Base-by-base conservation (phyloP, 2,888 invertebrate species). In the Oscheius sp. region DNA sequence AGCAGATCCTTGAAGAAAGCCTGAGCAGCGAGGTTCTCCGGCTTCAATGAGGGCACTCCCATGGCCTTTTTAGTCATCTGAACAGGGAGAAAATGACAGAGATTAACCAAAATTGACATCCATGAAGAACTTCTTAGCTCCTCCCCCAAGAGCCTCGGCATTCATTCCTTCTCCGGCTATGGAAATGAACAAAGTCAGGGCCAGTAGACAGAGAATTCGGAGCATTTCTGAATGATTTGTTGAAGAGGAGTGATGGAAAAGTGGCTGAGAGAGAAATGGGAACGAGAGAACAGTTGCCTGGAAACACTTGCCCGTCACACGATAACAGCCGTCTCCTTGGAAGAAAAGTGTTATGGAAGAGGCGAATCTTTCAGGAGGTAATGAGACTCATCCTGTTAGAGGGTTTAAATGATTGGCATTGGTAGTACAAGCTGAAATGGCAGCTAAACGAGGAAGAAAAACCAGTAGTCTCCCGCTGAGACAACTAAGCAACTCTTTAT, bases 51-150 rank as follows among this genome's bases (percentile, higher is more conserved):
- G 10, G 82, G 79, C 2, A 82, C 79, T 37, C 79, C 82, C 82
- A 82, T 82, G 10, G 77, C 82, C 75, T 82, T 78, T 51, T 82
- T 82, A 0, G 82, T 82, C 79, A 82, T 82, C 82, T 82, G 72
- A 35, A 76, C 51, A 10, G n/a, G n/a, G 29, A 5, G 42, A 55
- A 21, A 47, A 33, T 1, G 2, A 21, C 55, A 55, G 9, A 60
- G 51, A 51, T 11, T 21, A 37, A 21, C 37, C 32, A 47, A 29
- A 47, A 70, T 73, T 77, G 33, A 79, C 79, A 62, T 81, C 79
- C 48, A 78, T 74, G 71, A 79, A 79, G 70, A 78, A 81, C 55
- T 79, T 78, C 60, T 79, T 79, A 57, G 78, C 76, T 10, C 74
- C 73, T 42, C 77, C 78, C 5, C 74, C 73, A 37, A 81, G 76